Conservation (phyloP, 2,113 vertebrate species). For the Baryphthengus martii region DNA sequence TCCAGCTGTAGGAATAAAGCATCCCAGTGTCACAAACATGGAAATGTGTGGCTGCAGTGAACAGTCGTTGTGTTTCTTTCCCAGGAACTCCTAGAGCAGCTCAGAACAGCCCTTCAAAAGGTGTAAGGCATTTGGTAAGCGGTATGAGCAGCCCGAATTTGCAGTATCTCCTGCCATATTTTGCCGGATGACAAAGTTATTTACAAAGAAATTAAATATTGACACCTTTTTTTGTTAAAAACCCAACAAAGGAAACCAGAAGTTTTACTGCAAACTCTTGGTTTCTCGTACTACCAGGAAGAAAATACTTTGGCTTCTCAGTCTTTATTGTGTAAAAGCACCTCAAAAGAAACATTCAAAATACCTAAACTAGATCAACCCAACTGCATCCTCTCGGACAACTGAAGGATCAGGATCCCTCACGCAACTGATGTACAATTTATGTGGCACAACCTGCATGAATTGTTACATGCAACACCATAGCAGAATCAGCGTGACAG, state of each 20-base stretch:
- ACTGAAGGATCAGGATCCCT: background rate
- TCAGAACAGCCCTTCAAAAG: background rate
- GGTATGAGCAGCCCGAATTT: accelerated
- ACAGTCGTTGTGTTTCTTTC: background rate
- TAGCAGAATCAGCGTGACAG: background rate
- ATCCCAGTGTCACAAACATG: accelerated
- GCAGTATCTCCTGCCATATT: background rate
- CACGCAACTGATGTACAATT: background rate
- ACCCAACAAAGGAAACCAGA: background rate
- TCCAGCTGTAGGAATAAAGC: accelerated
- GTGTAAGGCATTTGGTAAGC: background rate
- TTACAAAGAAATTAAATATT: background rate
- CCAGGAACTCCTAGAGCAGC: background rate
- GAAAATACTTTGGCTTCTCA: background rate
- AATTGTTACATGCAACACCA: background rate
- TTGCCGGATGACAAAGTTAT: background rate
- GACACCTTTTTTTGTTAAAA: background rate
- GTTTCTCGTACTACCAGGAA: background rate
- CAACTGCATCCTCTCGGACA: background rate
- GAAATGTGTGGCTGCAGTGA: accelerated
- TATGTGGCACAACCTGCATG: background rate
- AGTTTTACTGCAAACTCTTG: background rate
- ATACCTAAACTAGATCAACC: background rate
- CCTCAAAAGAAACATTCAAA: background rate
- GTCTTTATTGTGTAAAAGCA: background rate